Conservation (phyloP, 1,140 invertebrate genomes). For the Plutomurus gul region DNA sequence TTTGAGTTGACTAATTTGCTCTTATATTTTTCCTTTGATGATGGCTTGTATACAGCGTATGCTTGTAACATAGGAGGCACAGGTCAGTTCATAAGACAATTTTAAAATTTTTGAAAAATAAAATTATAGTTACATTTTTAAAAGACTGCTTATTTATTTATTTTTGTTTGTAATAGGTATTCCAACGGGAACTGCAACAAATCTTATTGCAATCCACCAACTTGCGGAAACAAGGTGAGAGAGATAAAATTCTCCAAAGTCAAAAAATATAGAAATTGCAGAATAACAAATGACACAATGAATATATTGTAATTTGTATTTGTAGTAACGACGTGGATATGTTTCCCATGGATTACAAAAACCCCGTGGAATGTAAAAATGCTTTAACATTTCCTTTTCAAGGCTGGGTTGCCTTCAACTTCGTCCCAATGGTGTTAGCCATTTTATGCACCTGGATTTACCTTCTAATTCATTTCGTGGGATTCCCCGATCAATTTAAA, state of each 20-base stretch:
- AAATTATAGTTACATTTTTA: neutral
- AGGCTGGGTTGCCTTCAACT: conserved; percentile 70
- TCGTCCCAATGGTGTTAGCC: conserved; percentile 73
- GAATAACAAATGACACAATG: no score
- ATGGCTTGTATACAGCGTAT: no score
- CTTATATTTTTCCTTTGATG: no score
- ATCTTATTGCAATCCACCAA: no score
- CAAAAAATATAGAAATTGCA: no score
- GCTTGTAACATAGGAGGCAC: conserved; percentile 50
- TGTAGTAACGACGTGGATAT: no score
- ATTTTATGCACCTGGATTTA: conserved; percentile 72
- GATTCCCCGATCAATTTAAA: conserved; percentile 57
- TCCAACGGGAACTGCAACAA: neutral
- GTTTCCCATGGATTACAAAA: no score
- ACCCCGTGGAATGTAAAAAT: conserved; percentile 35
- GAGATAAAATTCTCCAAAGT: no score
- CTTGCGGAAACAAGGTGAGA: no score
- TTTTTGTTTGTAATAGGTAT: neutral
- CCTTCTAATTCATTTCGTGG: conserved; percentile 72
- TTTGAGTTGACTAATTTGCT: no score
- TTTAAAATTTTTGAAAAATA: conserved; percentile 60
- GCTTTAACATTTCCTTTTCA: conserved; percentile 42
- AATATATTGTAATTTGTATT: no score
- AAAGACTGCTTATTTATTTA: neutral
- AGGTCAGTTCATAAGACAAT: conserved; percentile 82